Evolutionary conservation across 2,888 invertebrate genomes (phyloP).

Genomic region (Temnothorax rugatulus): DNA sequence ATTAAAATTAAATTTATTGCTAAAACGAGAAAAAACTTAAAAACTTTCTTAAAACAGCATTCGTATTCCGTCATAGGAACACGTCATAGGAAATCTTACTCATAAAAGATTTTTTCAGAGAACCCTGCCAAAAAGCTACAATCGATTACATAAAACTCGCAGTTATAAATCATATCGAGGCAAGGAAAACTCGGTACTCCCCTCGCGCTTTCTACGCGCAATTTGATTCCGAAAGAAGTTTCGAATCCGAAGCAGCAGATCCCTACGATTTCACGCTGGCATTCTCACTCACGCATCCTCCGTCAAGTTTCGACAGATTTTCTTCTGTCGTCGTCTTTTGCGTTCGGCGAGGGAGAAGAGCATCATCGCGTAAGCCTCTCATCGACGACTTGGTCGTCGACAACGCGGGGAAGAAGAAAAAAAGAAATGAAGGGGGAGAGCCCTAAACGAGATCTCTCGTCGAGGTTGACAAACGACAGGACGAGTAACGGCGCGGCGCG

Average conservation of each 20-base stretch:
- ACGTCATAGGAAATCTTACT: background rate
- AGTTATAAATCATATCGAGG: slow-evolving; percentile 48
- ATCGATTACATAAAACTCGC: slow-evolving; percentile 40
- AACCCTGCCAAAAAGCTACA: background rate
- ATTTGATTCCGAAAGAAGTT: slow-evolving; percentile 49
- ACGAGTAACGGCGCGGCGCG: slow-evolving; percentile 67
- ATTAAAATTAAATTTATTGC: slow-evolving; percentile 9
- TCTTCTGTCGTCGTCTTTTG: slow-evolving; percentile 34
- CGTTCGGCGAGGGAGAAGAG: slow-evolving; percentile 55
- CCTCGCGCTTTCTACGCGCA: slow-evolving; percentile 54
- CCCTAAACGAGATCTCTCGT: slow-evolving; percentile 66
- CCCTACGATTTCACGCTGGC: slow-evolving; percentile 43
- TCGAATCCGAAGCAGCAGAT: slow-evolving; percentile 37
- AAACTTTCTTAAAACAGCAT: background rate
- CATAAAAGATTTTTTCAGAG: background rate
- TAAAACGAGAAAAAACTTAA: background rate
- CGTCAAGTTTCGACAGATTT: slow-evolving; percentile 45
- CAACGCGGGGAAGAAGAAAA: slow-evolving; percentile 35
- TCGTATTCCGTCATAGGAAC: background rate
- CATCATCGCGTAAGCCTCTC: slow-evolving; percentile 76
- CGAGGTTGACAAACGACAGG: slow-evolving; percentile 78
- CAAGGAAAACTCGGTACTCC: slow-evolving; percentile 41
- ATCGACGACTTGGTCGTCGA: slow-evolving; percentile 68
- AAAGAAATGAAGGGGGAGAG: background rate
- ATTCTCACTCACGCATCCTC: slow-evolving; percentile 31